Percentiles rank a stretch among this genome's conserved stretches.
Conservation (phyloP, 2,888 invertebrate genomes). For the Charanyca ferruginea region DNA sequence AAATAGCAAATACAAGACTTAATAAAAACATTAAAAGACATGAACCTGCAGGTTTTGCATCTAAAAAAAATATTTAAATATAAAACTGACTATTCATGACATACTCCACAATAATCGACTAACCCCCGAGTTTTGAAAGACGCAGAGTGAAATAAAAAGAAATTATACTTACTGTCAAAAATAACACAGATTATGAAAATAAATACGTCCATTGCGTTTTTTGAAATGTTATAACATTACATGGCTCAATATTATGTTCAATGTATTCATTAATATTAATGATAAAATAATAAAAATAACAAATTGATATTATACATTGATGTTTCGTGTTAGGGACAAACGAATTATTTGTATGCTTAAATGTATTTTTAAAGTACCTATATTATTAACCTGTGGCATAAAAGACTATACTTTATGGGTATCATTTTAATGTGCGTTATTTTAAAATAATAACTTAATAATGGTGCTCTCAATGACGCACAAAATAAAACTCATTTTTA, state of each 20-base stretch:
- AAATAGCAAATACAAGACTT: neutral
- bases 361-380: constrained; percentile 43
- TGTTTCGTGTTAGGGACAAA: constrained; percentile 56
- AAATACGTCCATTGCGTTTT: constrained; percentile 67
- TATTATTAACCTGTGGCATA: constrained; percentile 25
- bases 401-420: constrained; percentile 26
- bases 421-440: constrained; percentile 18
- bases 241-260: constrained; percentile 64
- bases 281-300: constrained; percentile 37
- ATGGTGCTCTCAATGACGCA: constrained; percentile 1
- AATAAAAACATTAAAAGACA: neutral
- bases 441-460: neutral
- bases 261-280: constrained; percentile 49
- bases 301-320: constrained; percentile 58
- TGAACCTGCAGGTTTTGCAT: constrained; percentile 27
- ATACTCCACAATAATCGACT: constrained; percentile 48
- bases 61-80: constrained; percentile 13
- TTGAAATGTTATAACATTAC: constrained; percentile 50
- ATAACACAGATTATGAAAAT: constrained; percentile 65
- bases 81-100: constrained; percentile 50
- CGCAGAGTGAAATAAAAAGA: constrained; percentile 1
- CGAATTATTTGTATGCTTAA: constrained; percentile 59
- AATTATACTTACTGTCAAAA: constrained; percentile 39
- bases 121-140: constrained; percentile 1
- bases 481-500: constrained; percentile 13